Conservation (phyloP, 2,113 vertebrate genomes). For the Tupaia tana region DNA sequence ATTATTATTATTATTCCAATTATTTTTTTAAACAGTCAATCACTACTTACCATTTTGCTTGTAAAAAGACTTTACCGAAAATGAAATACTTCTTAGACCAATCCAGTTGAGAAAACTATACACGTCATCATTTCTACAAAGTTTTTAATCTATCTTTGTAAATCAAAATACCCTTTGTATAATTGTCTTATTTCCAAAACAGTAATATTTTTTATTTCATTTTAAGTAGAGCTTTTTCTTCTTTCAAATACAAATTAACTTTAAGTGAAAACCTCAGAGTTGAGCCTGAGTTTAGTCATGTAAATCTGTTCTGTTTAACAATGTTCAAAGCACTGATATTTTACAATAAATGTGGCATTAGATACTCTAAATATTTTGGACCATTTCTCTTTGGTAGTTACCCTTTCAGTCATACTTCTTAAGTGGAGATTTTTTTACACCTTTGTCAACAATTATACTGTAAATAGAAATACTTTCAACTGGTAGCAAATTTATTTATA, state of each 20-base stretch:
- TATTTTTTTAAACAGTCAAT: too few relatives aligned
- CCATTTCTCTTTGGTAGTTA: not conserved
- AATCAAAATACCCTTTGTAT: not conserved
- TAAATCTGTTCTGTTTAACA: not conserved
- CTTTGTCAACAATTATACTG: not conserved
- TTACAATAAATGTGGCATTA: not conserved
- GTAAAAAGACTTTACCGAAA: too few relatives aligned
- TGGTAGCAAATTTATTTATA: not conserved
- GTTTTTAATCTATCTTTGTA: not conserved
- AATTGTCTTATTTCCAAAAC: not conserved
- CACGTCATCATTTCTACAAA: not conserved
- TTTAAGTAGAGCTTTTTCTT: not conserved
- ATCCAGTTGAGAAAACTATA: too few relatives aligned
- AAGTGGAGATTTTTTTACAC: not conserved
- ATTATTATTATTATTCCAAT: too few relatives aligned
- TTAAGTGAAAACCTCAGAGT: not conserved
- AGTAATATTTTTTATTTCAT: not conserved
- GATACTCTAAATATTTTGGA: not conserved
- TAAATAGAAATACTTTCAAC: not conserved
- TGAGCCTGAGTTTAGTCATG: not conserved
- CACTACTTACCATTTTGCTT: too few relatives aligned
- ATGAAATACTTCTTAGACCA: too few relatives aligned
- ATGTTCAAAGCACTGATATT: not conserved
- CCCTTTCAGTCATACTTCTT: not conserved
- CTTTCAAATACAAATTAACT: not conserved